Evolutionary conservation across 2,113 vertebrate genomes (phyloP), one percentile per base, ranked within the genome.

Genomic region (Sinocyclocheilus rhinocerous): DNA sequence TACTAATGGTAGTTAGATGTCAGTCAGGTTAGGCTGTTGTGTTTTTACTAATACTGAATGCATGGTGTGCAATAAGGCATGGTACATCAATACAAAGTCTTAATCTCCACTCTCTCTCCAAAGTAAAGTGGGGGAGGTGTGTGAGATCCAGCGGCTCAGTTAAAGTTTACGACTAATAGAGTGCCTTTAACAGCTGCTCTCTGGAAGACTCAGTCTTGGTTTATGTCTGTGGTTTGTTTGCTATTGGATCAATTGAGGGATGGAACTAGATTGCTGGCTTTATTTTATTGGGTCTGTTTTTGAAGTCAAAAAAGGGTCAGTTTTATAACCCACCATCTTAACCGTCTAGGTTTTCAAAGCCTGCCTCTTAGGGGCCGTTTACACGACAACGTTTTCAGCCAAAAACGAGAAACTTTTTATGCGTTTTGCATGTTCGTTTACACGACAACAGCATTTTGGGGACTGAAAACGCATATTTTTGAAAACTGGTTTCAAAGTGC

Each of bases 211-310:
- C 50, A 67, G 73, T 78, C 29, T 77, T 22, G 15, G 50, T 89
- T 87, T 85, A 87, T 52, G 55, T 83, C 83, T 84, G 33, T 20
- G 20, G 20, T 36, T 65, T 36, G 42, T 59, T 29, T 72, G 48
- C 20, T 83, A 24, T 24, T 70, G 70, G n/a, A 36, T 55, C 55
- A 67, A 1, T 73, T 84, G 86, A 33, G 11, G 82, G 13, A 63
- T 57, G 57, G 22, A 72, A n/a, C 39, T 29, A 39, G 65, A 18
- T 84, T 72, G 39, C 42, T 73, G 84, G 80, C 82, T n/a, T 59
- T 24, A 26, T 42, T 91, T 85, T 88, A 89, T 88, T 85, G 78
- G 42, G 26, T 13, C 48, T 55, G 36, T 13, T 29, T 55, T 86
- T 72, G 89, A 81, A 80, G 57, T 87, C 76, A 76, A 84, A 79